Evolutionary conservation across 92 coral and sea anemone species (phyloP), one percentile per base, ranked within the genome.

Genomic region (Paramuricea clavata): DNA sequence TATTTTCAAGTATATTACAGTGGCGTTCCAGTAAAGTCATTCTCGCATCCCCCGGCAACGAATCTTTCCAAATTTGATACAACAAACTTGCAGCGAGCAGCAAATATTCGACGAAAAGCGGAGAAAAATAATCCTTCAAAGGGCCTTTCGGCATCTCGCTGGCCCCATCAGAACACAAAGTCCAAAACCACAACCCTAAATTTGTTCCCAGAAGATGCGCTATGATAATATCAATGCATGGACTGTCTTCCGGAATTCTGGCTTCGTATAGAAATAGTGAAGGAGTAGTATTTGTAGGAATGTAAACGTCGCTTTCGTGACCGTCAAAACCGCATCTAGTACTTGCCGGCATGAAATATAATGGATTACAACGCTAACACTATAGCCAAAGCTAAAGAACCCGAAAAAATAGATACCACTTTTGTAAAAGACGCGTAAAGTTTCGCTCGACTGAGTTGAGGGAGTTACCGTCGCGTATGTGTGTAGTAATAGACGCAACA

Each of bases 171-270:
- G 33, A 28, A 42, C 80, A 36, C 34, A 74, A 44, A 3, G 57
- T 25, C 57, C 57, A 36, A 74, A 74, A 74, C 80, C 80, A 74
- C 2, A 74, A 16, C 34, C 15, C 43, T 47, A 74, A 49, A 42
- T 74, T 74, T 74, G 80, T 47, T 16, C 80, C 80, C 13, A 74
- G 80, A 17, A 74, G 80, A 42, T 74, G 80, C 13, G 80, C 80
- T 7, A 74, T 60, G 31, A 39, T 27, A 22, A 74, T 41, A 42
- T 74, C 60, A 3, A 74, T 74, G 34, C 0, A n/a, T 5, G 60
- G 31, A 0, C 54, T 74, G n/a, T 44, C 36, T 39, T 41, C 57
- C 12, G 80, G 57, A 26, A 74, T n/a, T n/a, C 57, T 36, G 0
- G 34, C 80, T 74, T 6, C 23, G n/a, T n/a, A 27, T 74, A 74